A percentile compares a stretch with the other conserved stretches of the same genome.
Conservation (phyloP, 2,888 invertebrate genomes). For the Chloroclysta siterata region DNA sequence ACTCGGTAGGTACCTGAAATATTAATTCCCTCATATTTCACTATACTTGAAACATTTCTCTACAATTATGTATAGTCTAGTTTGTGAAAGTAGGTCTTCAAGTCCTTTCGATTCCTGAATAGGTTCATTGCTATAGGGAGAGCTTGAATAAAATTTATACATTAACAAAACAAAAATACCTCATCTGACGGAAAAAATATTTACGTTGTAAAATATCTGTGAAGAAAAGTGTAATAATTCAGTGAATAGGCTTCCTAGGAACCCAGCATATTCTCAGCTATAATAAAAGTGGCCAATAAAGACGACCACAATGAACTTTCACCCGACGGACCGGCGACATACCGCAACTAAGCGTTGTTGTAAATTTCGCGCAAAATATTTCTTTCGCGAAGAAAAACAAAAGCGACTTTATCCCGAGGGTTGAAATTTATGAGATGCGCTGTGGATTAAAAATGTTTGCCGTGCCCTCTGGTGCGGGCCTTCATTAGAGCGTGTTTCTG, state of each 20-base stretch:
- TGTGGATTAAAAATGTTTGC: slow-evolving; percentile 82
- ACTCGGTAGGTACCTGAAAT: slow-evolving; percentile 65
- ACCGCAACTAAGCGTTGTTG: slow-evolving; percentile 65
- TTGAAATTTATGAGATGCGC: slow-evolving; percentile 82
- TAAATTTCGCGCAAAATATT: slow-evolving; percentile 76
- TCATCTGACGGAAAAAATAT: background rate
- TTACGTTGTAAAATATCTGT: background rate
- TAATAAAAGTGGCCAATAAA: slow-evolving; percentile 58
- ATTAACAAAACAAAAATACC: too few relatives aligned
- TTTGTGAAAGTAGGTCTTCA: slow-evolving; percentile 22
- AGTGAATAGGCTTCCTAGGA: slow-evolving; percentile 19
- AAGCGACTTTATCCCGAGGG: slow-evolving; percentile 71
- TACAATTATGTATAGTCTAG: slow-evolving; percentile 57
- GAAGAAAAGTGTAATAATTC: background rate
- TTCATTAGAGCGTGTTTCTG: slow-evolving; percentile 76
- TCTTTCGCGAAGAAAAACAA: slow-evolving; percentile 76
- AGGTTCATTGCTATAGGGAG: background rate
- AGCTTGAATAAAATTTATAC: too few relatives aligned
- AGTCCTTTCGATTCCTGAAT: background rate
- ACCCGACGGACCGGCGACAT: slow-evolving; percentile 49
- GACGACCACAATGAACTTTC: slow-evolving; percentile 48
- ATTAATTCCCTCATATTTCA: slow-evolving; percentile 66
- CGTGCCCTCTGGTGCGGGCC: slow-evolving; percentile 73
- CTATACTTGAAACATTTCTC: slow-evolving; percentile 60
- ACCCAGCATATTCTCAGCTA: slow-evolving; percentile 52